Conservation (phyloP, 2,888 invertebrate genomes). For the Xanthostigma xanthostigma region DNA sequence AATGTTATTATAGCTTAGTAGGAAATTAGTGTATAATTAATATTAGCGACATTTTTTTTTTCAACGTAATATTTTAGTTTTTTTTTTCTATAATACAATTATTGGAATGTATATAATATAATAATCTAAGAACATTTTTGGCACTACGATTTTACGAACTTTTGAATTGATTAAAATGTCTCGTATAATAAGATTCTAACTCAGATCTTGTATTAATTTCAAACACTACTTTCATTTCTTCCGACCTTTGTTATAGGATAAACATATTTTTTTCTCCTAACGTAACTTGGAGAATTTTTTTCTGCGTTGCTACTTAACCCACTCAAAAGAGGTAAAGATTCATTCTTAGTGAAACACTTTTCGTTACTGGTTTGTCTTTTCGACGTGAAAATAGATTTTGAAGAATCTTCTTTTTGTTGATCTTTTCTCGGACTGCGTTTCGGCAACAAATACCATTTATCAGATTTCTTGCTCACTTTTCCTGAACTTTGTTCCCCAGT, state of each 20-base stretch:
- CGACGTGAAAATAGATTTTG: slow-evolving; percentile 18
- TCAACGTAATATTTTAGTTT: no score
- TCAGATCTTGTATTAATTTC: slow-evolving; percentile 10
- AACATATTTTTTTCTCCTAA: slow-evolving; percentile 44
- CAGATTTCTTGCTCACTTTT: slow-evolving; percentile 13
- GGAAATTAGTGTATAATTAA: no score
- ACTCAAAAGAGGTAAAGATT: slow-evolving; percentile 40
- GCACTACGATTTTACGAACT: no score
- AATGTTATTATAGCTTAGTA: no score
- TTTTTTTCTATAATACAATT: no score
- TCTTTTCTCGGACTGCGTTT: slow-evolving; percentile 13
- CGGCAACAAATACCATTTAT: slow-evolving; percentile 16
- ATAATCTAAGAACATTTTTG: no score
- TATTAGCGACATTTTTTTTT: no score
- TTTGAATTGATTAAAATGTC: no score
- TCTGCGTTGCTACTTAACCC: slow-evolving; percentile 27
- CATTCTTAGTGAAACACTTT: slow-evolving; percentile 27
- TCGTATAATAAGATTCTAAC: no score
- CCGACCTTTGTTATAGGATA: slow-evolving; percentile 38
- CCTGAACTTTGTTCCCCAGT: slow-evolving; percentile 12
- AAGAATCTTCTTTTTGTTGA: slow-evolving; percentile 8
- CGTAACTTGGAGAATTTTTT: slow-evolving; percentile 35
- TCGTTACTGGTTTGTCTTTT: slow-evolving; percentile 23
- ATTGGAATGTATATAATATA: no score
- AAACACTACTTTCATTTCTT: slow-evolving; percentile 39